Base-by-base conservation (phyloP, 2,888 invertebrate genomes). In the Acrobasis consociella region DNA sequence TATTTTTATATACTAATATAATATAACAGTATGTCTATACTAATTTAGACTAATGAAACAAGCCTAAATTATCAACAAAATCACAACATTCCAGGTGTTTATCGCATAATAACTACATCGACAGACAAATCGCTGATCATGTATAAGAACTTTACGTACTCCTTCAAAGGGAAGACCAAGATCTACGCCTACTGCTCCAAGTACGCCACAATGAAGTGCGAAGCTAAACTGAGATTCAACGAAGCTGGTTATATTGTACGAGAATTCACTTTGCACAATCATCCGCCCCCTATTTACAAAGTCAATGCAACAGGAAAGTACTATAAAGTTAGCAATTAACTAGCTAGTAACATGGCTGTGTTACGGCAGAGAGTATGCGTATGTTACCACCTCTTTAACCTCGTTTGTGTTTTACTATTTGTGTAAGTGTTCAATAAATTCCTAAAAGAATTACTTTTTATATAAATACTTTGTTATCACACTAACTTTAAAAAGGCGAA, bases 171-270 rank as follows among this genome's bases (percentile, higher is more conserved):
- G 2, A 71, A 62, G 16, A 73, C 75, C 60, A 61, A 59, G 7
- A 64, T 72, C 0, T 76, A 78, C 46, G 78, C 75, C 72, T 74
- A 74, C 38, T 80, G 80, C 42, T 72, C 70, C 15, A 73, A 68
- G 16, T 73, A 71, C 15, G 56, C 37, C 0, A 59, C 72, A 0
- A 64, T 15, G n/a, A 71, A 73, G 15, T 80, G 78, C 11, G 52
- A 63, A 1, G 76, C 77, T 0, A 73, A 67, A n/a, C 51, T 80
- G 0, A 64, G 73, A 0, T 75, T 78, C 15, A 69, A 76, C 38
- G 60, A 66, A 17, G 13, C 64, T 1, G 64, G 68, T 0, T 62
- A 55, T 0, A 64, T 75, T 0, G 65, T 66, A 0, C 61, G 51
- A 39, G 63, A 63, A 31, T 50, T 69, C 7, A 42, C 67, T 3